phyloP scores from a whole-genome alignment of 2,888 invertebrate genomes.

The Siphonodentalium dalli region DNA sequence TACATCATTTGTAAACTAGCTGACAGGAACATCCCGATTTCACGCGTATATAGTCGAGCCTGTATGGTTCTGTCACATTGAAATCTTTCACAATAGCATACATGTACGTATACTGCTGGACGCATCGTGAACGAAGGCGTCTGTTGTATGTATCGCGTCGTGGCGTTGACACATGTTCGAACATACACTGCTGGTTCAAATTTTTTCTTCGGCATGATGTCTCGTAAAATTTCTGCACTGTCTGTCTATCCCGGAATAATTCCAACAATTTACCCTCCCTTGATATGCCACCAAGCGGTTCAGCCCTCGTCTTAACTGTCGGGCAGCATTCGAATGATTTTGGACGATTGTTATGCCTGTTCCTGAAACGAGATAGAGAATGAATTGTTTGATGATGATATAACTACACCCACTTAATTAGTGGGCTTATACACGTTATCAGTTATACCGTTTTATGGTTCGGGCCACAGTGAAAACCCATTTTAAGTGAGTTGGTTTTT shows the following conservation, averaged over 20 bases:
- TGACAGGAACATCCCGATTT: slow-evolving; percentile 86
- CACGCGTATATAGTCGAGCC: slow-evolving; percentile 82
- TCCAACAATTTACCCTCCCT: slow-evolving; percentile 72
- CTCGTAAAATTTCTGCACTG: slow-evolving; percentile 75
- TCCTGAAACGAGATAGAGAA: too few species aligned
- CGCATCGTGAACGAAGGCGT: slow-evolving; percentile 82
- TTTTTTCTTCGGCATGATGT: slow-evolving; percentile 78
- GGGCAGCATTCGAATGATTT: slow-evolving; percentile 93
- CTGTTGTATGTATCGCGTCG: too few species aligned
- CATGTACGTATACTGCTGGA: slow-evolving; percentile 82
- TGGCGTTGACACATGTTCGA: slow-evolving; percentile 75
- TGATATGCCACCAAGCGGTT: slow-evolving; percentile 80
- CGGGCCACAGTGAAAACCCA: too few species aligned
- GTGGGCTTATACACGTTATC: too few species aligned
- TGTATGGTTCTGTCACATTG: slow-evolving; percentile 71
- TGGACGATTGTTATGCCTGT: too few species aligned
- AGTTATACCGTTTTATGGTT: too few species aligned
- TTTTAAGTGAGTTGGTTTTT: too few species aligned
- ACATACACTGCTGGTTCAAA: slow-evolving; percentile 77
- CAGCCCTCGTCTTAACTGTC: slow-evolving; percentile 77
- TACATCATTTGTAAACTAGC: slow-evolving; percentile 68
- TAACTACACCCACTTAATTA: too few species aligned
- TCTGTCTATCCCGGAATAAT: slow-evolving; percentile 75
- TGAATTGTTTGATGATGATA: too few species aligned
- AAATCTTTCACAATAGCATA: slow-evolving; percentile 81